A percentile compares a stretch with the other conserved stretches of the same genome.
Conservation (phyloP, 1,140 invertebrate species). For the Aphelenchoides fujianensis region DNA sequence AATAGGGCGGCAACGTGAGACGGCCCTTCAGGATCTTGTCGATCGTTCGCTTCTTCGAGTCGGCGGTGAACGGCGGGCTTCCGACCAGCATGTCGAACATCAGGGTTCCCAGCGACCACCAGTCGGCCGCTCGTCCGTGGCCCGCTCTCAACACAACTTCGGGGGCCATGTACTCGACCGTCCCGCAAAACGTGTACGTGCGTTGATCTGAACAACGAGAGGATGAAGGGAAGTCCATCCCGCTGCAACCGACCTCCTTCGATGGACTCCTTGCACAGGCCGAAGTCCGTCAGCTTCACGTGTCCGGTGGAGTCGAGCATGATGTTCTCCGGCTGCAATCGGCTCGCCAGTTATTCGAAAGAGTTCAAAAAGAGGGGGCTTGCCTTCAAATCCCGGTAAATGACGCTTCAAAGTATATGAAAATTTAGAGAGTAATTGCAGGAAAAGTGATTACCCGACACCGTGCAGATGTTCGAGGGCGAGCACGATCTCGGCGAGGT, state of each 20-base stretch:
- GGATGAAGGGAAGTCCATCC: no score
- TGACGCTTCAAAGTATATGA: no score
- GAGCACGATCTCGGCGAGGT: constrained; percentile 92
- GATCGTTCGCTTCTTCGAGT: constrained; percentile 94
- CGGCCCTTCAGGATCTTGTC: constrained; percentile 96
- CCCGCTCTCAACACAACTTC: constrained; percentile 92
- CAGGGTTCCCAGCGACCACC: constrained; percentile 97
- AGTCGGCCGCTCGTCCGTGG: constrained; percentile 98
- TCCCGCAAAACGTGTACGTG: constrained; percentile 97
- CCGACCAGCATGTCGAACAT: constrained; percentile 99
- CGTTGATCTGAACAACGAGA: no score
- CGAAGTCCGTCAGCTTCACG: constrained; percentile 98
- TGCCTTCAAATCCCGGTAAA: constrained; percentile 95
- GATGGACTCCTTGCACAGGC: constrained; percentile 97
- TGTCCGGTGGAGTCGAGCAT: no score
- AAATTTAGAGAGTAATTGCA: no score
- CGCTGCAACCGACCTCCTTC: no score
- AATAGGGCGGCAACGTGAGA: constrained; percentile 84
- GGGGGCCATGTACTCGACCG: constrained; percentile 64
- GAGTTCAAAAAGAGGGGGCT: no score
- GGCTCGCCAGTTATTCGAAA: no score
- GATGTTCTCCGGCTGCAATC: no score
- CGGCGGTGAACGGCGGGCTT: constrained; percentile 90
- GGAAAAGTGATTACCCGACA: no score
- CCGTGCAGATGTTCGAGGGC: constrained; percentile 92